Evolutionary conservation across 1,140 invertebrate species (phyloP), one percentile per base, ranked within the genome.

Genomic region (Heterodera schachtii): DNA sequence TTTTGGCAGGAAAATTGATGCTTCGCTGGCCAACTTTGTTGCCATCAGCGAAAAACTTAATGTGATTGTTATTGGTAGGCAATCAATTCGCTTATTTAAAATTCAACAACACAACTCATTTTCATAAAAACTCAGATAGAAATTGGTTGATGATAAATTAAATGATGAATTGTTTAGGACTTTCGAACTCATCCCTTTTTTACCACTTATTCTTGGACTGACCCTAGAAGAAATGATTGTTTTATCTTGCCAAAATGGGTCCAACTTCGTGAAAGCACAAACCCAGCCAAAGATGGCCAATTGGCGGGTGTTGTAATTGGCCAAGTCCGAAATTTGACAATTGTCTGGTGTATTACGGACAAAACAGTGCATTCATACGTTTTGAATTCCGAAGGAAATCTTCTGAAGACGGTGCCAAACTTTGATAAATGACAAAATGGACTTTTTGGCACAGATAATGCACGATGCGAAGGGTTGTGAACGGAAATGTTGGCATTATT

Each of bases 401-500:
- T 78, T 6, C 49, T 47, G 21, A 66, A 67, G 44, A 78, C 76
- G 7, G 76, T 78, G 3, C 43, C 5, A 52, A 43, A 19, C n/a
- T n/a, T n/a, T n/a, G n/a, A n/a, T n/a, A 13, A 78, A 67, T 71
- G 8, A n/a, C 46, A n/a, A 16, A 13, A 11, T 69, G 46, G 11
- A 71, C n/a, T 6, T 64, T 78, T 66, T 44, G 19, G 0, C 16
- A 16, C n/a, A 70, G 76, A 70, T 49, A 13, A 47, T 78, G 9
- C 76, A 78, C 16, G 76, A 78, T 78, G 76, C 76, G 31, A 70
- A 81, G n/a, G 75, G 75, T 2, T 80, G 79, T 21, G 69, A 73
- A 80, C 44, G 75, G 6, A 87, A 87, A 69, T 88, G 86, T 57
- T 87, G 86, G 83, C 81, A 75, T 57, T 87, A 86, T 46, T 73